Conservation (phyloP, 2,113 vertebrate species). For the Corythornis madagascariensis region DNA sequence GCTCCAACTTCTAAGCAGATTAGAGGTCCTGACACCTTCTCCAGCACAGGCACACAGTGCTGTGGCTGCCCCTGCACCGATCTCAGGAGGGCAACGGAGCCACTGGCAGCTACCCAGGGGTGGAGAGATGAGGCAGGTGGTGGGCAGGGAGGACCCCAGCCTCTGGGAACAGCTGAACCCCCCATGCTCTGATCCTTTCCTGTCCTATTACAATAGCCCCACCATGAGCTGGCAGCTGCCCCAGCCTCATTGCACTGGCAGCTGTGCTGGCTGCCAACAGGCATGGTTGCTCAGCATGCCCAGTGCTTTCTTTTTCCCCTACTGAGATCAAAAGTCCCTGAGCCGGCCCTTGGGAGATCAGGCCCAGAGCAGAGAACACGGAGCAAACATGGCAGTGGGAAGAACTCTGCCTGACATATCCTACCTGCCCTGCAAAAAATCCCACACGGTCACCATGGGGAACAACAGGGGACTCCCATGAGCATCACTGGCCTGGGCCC, state of each 20-base stretch:
- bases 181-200: not conserved
- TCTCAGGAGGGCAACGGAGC: rapidly evolving
- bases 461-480: not conserved
- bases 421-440: not conserved
- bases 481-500: not conserved
- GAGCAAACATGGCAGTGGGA: not conserved
- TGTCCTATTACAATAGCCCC: not conserved
- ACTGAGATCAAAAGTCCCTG: not conserved
- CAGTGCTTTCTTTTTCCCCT: not conserved
- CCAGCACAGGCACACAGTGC: rapidly evolving
- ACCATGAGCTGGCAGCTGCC: not conserved
- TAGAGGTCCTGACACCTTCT: not conserved
- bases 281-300: not conserved
- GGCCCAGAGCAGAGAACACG: not conserved
- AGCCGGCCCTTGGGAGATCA: not conserved
- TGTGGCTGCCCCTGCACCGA: not conserved
- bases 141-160: not conserved
- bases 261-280: not conserved
- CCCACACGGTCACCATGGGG: not conserved
- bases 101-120: too few species aligned
- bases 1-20: not conserved
- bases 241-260: rapidly evolving
- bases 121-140: not conserved
- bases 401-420: rapidly evolving
- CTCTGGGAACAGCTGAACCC: not conserved